phyloP scores from a whole-genome alignment of 1,140 invertebrate species.

The Tribolium madens region DNA sequence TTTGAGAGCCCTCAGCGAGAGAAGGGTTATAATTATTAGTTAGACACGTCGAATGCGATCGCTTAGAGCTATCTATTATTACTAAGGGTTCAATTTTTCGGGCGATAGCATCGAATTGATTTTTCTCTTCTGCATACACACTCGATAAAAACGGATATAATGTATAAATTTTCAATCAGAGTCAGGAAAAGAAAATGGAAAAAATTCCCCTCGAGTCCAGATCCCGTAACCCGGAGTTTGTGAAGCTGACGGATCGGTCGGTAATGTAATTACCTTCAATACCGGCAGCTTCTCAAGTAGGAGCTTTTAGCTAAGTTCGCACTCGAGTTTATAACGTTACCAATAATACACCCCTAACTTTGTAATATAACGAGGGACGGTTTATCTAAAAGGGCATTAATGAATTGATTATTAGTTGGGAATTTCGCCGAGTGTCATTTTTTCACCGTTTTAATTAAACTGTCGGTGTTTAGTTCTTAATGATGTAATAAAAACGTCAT shows the following conservation, averaged over 20 bases:
- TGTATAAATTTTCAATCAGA: conserved; percentile 54
- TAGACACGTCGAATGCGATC: conserved; percentile 11
- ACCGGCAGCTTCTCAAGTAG: conserved; percentile 54
- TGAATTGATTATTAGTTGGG: conserved; percentile 38
- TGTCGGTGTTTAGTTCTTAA: conserved; percentile 33
- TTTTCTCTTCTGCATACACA: not conserved
- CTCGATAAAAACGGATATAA: conserved; percentile 44
- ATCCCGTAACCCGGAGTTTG: conserved; percentile 45
- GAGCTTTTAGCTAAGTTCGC: conserved; percentile 61
- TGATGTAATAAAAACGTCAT: conserved; percentile 30
- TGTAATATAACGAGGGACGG: conserved; percentile 51
- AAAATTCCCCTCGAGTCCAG: conserved; percentile 40
- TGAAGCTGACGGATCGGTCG: conserved; percentile 51
- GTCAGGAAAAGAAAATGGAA: conserved; percentile 45
- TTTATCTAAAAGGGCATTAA: conserved; percentile 45
- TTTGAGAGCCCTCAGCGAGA: not conserved
- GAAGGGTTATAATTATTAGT: conserved; percentile 37
- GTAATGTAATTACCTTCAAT: conserved; percentile 59
- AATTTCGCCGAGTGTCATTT: not conserved
- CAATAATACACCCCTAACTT: conserved; percentile 58
- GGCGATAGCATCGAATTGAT: conserved; percentile 8
- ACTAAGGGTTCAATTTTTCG: conserved; percentile 13
- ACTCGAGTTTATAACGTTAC: conserved; percentile 60
- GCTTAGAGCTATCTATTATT: conserved; percentile 22
- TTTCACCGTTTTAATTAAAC: conserved; percentile 24